Conservation (phyloP, 30 jellyfish, hydroid and myxozoan species). For the Cassiopea andromeda region DNA sequence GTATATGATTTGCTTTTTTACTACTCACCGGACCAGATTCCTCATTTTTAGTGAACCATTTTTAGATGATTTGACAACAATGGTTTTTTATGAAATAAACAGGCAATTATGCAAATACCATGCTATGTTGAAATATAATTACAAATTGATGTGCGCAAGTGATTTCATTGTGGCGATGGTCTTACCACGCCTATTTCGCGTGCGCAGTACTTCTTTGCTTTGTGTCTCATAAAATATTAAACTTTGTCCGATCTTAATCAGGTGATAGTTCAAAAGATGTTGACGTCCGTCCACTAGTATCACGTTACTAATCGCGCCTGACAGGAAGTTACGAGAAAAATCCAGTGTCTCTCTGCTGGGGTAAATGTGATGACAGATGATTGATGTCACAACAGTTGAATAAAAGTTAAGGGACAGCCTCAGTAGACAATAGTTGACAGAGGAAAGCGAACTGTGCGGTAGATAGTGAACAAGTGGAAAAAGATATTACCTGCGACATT, state of each 20-base stretch:
- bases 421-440: neutral
- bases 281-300: neutral
- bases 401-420: neutral
- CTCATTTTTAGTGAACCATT: too few relatives aligned
- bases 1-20: too few relatives aligned
- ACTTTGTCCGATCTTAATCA: neutral
- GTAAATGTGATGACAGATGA: neutral
- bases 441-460: neutral
- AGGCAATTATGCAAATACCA: too few relatives aligned
- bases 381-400: neutral
- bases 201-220: neutral
- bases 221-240: neutral
- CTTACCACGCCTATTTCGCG: too few relatives aligned
- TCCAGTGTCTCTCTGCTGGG: neutral
- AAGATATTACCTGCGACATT: neutral
- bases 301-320: neutral
- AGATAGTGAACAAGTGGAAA: neutral
- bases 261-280: neutral
- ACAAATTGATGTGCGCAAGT: too few relatives aligned
- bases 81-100: too few relatives aligned
- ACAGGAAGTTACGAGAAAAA: slow-evolving; percentile 1
- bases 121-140: too few relatives aligned
- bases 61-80: too few relatives aligned
- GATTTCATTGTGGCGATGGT: too few relatives aligned
- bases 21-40: too few relatives aligned